phyloP scores from a whole-genome alignment of 1,140 invertebrate genomes.

The Meloidogyne floridensis region DNA sequence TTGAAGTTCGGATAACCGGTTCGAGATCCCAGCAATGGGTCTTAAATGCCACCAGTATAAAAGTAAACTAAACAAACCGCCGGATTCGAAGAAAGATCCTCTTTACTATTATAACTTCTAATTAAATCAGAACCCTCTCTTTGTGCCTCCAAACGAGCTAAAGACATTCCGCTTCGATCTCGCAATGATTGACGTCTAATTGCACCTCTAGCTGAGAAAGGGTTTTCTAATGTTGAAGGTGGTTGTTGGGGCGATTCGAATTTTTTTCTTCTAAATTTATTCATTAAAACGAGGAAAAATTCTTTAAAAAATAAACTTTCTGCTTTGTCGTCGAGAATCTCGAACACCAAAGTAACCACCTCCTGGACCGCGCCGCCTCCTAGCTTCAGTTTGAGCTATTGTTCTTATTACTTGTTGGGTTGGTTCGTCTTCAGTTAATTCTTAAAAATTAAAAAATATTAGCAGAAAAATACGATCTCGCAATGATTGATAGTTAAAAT shows the following conservation, averaged over 20 bases:
- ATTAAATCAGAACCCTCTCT: constrained; percentile 58
- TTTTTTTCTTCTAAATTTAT: constrained; percentile 60
- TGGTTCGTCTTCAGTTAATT: constrained; percentile 58
- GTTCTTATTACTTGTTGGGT: constrained; percentile 56
- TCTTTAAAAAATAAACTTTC: constrained; percentile 42
- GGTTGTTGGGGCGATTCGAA: constrained; percentile 63
- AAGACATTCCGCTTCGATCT: constrained; percentile 57
- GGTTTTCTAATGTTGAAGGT: constrained; percentile 51
- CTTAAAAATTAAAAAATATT: constrained; percentile 20
- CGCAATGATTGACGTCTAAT: constrained; percentile 59
- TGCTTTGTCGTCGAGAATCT: constrained; percentile 57
- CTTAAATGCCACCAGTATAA: too few relatives aligned
- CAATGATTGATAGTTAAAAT: too few relatives aligned
- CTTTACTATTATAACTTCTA: constrained; percentile 61
- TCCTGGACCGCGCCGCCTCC: constrained; percentile 42
- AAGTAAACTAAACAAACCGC: constrained; percentile 16
- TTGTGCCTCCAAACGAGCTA: constrained; percentile 60
- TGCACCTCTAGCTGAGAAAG: constrained; percentile 60
- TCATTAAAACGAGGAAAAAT: neutral
- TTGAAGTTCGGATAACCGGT: too few relatives aligned
- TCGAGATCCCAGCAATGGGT: too few relatives aligned
- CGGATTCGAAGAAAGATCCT: constrained; percentile 51
- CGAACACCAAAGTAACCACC: constrained; percentile 58
- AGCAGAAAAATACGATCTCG: too few relatives aligned
- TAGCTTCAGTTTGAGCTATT: constrained; percentile 59